Percentiles rank a stretch among this genome's conserved stretches.
Conservation (phyloP, 2,888 invertebrate genomes). For the Amiota minor region DNA sequence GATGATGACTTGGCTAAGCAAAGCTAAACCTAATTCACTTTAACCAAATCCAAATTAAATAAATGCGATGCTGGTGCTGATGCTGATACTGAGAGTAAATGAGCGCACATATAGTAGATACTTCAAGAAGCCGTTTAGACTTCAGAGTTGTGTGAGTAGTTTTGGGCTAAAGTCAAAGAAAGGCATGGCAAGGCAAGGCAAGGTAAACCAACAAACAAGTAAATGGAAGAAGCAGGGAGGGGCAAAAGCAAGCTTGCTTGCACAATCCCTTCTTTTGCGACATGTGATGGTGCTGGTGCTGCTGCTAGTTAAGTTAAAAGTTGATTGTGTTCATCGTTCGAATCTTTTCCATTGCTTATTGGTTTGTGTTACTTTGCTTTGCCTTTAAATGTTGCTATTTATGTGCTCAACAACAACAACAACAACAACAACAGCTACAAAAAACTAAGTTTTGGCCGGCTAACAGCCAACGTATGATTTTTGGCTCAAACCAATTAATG, state of each 20-base stretch:
- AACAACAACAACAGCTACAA: slow-evolving; percentile 4
- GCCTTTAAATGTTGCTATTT: slow-evolving; percentile 20
- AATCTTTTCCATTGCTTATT: neutral
- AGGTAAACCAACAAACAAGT: neutral
- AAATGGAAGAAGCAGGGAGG: neutral
- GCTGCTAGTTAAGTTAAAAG: slow-evolving; percentile 15
- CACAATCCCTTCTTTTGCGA: slow-evolving; percentile 26
- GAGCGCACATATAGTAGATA: neutral
- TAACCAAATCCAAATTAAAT: neutral
- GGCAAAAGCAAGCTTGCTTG: slow-evolving; percentile 14
- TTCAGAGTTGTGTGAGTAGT: slow-evolving; percentile 31
- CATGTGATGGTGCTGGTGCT: too few relatives aligned
- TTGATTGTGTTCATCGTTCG: neutral
- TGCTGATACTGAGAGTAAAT: neutral
- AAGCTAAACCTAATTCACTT: neutral
- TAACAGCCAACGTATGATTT: slow-evolving; percentile 39
- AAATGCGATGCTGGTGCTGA: too few relatives aligned
- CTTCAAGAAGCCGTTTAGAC: slow-evolving; percentile 39
- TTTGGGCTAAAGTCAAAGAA: slow-evolving; percentile 42
- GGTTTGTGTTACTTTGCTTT: neutral
- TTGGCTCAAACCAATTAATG: slow-evolving; percentile 39
- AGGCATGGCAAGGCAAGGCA: too few relatives aligned
- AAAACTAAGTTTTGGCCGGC: neutral
- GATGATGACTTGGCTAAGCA: neutral
- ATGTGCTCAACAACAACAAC: neutral